phyloP scores from a whole-genome alignment of 2,888 invertebrate species.

The Idaea straminata region DNA sequence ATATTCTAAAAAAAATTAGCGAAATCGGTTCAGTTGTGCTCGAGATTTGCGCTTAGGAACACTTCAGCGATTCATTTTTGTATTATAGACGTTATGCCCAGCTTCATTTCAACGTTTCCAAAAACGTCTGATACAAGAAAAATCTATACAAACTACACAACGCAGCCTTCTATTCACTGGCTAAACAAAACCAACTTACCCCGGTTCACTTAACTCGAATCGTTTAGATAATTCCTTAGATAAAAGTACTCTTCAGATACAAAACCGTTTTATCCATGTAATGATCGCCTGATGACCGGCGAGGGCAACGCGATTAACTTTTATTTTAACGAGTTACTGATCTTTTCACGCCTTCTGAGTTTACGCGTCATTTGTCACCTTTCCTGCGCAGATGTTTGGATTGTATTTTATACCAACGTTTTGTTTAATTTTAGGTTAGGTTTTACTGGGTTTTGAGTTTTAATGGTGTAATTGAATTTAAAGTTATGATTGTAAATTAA shows the following conservation, averaged over 20 bases:
- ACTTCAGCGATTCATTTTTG: no score
- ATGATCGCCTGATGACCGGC: neutral
- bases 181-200: constrained; percentile 1
- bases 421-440: neutral
- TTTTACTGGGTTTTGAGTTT: no score
- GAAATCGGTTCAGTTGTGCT: no score
- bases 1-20: no score
- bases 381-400: constrained; percentile 19
- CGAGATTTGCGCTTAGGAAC: no score
- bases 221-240: neutral
- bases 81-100: no score
- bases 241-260: neutral
- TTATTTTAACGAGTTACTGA: constrained; percentile 9
- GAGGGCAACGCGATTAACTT: neutral
- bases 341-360: constrained; percentile 21
- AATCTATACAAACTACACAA: neutral
- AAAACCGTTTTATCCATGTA: neutral
- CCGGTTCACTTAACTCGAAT: neutral
- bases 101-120: no score
- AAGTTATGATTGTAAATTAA: no score
- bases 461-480: no score
- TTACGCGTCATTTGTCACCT: constrained; percentile 32
- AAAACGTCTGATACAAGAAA: neutral
- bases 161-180: neutral
- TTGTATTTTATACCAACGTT: constrained; percentile 5